Evolutionary conservation across 2,888 invertebrate genomes (phyloP), one percentile per base, ranked within the genome.

Genomic region (Andricus curvator): DNA sequence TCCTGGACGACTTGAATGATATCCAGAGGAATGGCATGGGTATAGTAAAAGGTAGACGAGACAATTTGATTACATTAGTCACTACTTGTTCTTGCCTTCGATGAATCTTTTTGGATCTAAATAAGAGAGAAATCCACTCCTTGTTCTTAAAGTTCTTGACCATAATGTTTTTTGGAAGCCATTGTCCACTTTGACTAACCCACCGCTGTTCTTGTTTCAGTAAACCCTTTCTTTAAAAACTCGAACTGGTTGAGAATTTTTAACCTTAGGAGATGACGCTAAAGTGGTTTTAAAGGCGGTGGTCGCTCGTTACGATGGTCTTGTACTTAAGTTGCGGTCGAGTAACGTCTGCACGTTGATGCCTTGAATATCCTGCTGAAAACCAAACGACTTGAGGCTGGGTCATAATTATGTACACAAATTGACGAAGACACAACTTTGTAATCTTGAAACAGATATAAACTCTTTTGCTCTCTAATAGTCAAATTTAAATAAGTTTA

Each of bases 231-330:
- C 74, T n/a, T 74, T 56, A 33, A 48, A 33, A 74, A 56, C n/a
- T 74, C 37, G 56, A 74, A 74, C 56, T 70, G 70, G 20, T 48
- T 51, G 29, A 51, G 29, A 70, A 51, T 74, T 74, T 29, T 56
- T 74, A 56, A 74, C 74, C 33, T 56, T 56, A 74, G 33, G 13
- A 74, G 56, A 74, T 74, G 74, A 74, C 33, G 51, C 56, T 56
- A 74, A 56, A 74, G 74, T 74, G 51, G 74, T 74, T 74, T 74
- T 74, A 33, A 74, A 56, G 56, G 56, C 74, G 15, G 51, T 74
- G 51, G 74, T 56, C n/a, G 74, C 33, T 56, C 56, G 70, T 74
- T 74, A 74, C n/a, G 70, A 56, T 29, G 33, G 74, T 74, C 56
- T 37, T 56, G 29, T 56, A 70, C 33, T 70, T 74, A 74, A 74